phyloP scores from a whole-genome alignment of 2,888 invertebrate species.

The Pemphredon lugubris region DNA sequence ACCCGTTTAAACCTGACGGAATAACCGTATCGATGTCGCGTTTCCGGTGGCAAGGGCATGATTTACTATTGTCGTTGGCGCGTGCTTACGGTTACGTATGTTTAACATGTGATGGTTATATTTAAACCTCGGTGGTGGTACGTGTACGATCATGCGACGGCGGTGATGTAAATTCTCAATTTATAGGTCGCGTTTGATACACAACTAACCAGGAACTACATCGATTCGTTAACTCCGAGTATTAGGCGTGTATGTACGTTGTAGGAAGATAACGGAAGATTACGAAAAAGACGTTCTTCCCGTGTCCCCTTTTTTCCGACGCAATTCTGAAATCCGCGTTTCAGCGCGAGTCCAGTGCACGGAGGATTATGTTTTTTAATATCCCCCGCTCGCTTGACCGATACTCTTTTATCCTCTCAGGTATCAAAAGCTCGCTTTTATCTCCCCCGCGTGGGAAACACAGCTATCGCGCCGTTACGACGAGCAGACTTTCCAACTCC shows the following conservation, averaged over 20 bases:
- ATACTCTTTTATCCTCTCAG: too few species aligned
- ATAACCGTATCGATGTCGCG: constrained; percentile 41
- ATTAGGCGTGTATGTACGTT: background rate
- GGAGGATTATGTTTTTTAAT: too few species aligned
- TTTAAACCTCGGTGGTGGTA: constrained; percentile 1
- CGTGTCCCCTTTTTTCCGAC: background rate
- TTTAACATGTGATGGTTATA: constrained; percentile 9
- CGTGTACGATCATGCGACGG: background rate
- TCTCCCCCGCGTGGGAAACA: too few species aligned
- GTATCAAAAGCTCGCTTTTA: too few species aligned
- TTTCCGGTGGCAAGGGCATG: constrained; percentile 38
- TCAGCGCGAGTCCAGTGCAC: background rate
- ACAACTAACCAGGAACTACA: background rate
- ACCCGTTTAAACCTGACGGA: constrained; percentile 17
- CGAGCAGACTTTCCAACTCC: too few species aligned
- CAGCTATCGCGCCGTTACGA: too few species aligned
- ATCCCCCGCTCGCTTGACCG: too few species aligned
- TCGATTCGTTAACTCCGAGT: background rate
- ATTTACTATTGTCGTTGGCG: constrained; percentile 38
- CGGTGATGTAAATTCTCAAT: background rate
- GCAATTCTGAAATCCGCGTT: background rate
- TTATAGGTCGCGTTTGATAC: background rate
- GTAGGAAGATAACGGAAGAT: constrained; percentile 20
- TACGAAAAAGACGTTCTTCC: background rate
- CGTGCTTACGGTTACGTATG: constrained; percentile 11